A percentile compares a stretch with the other conserved stretches of the same genome.
Conservation (phyloP, 2,113 vertebrate genomes). For the Dipodomys stephensi region DNA sequence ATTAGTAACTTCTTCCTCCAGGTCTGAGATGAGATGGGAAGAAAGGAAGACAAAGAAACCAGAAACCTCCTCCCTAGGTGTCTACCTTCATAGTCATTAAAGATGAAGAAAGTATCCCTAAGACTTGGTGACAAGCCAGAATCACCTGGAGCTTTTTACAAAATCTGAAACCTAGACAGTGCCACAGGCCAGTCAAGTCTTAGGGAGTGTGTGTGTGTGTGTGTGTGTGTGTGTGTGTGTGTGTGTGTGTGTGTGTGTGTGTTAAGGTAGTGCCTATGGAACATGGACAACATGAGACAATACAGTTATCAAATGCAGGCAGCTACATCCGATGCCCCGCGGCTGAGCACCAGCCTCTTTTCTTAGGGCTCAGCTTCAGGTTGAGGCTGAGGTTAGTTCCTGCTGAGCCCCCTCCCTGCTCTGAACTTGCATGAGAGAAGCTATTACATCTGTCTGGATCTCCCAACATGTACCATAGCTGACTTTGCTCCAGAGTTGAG, state of each 20-base stretch:
- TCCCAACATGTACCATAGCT: not conserved
- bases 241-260: no score
- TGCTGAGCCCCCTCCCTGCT: not conserved
- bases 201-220: not conserved
- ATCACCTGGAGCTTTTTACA: not conserved
- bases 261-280: not conserved
- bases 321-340: no score
- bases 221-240: no score
- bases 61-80: not conserved
- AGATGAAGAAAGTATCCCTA: not conserved
- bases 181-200: not conserved
- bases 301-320: no score
- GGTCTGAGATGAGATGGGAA: not conserved
- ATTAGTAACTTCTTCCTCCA: not conserved
- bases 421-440: not conserved
- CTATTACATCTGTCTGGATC: not conserved
- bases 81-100: not conserved
- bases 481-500: not conserved
- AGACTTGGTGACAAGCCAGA: not conserved
- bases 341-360: not conserved
- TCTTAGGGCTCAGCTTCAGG: not conserved
- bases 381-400: not conserved
- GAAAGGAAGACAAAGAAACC: not conserved
- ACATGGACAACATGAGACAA: not conserved
- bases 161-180: not conserved